A percentile compares a stretch with the other conserved stretches of the same genome.
Evolutionary conservation across 2,113 vertebrate species (phyloP).

Genomic region (Menidia beryllina): DNA sequence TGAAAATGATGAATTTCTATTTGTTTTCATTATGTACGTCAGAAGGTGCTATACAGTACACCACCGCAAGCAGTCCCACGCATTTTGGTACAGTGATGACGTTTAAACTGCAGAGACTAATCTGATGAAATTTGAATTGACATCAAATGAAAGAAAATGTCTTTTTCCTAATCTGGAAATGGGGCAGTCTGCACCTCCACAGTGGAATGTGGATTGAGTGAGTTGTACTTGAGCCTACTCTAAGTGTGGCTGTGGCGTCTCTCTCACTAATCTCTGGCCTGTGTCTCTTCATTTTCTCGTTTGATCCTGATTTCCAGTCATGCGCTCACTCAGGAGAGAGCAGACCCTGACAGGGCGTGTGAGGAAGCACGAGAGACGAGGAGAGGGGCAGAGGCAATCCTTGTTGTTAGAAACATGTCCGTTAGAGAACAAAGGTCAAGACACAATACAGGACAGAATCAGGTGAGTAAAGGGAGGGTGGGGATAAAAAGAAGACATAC

Average conservation of each 20-base stretch:
- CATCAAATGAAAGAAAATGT: too few relatives aligned
- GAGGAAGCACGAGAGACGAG: too few relatives aligned
- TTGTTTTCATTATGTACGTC: slow-evolving; percentile 5
- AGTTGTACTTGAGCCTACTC: neutral
- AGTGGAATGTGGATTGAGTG: neutral
- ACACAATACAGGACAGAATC: neutral
- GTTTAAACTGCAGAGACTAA: too few relatives aligned
- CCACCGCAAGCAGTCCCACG: too few relatives aligned
- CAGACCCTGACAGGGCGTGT: slow-evolving; percentile 14
- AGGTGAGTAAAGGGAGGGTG: neutral
- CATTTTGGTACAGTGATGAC: too few relatives aligned
- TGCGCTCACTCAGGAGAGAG: slow-evolving; percentile 33
- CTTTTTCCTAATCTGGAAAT: neutral
- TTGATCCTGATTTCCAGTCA: slow-evolving; percentile 58
- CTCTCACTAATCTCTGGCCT: slow-evolving; percentile 44
- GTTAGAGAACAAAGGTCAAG: neutral
- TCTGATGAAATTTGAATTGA: too few relatives aligned
- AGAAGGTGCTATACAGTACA: neutral
- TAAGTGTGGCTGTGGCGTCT: neutral
- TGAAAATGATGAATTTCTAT: neutral
- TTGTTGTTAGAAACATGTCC: slow-evolving; percentile 17
- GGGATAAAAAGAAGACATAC: neutral
- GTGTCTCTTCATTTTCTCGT: slow-evolving; percentile 22
- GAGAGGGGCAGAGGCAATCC: slow-evolving; percentile 5
- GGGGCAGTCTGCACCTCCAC: slow-evolving; percentile 1